These are phyloP conservation scores for Erethizon dorsatum DNA, from an alignment of 2,797 vertebrate genomes.

Conservation along the genomic window DNA sequence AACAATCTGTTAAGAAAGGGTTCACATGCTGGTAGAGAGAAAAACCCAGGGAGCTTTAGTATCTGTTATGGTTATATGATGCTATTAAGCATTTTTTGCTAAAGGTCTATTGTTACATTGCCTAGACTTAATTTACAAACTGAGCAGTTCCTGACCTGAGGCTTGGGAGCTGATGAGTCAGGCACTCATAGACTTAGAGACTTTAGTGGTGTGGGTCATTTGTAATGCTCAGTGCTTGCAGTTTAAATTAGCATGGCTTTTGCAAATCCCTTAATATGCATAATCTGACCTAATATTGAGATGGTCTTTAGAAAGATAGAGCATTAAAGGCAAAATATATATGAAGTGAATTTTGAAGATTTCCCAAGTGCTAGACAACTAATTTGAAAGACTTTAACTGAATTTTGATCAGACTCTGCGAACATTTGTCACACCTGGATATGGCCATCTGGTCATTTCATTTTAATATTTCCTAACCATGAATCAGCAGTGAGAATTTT, in stretches of 20 bases:
- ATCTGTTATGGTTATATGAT: not conserved
- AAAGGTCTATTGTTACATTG: constrained; percentile 53
- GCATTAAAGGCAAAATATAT: constrained; percentile 85
- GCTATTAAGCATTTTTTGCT: not conserved
- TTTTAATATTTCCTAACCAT: constrained; percentile 75
- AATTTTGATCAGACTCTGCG: constrained; percentile 83
- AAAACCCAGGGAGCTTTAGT: not conserved
- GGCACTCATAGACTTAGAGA: constrained; percentile 48
- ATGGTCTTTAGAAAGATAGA: constrained; percentile 86
- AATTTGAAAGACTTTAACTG: constrained; percentile 84
- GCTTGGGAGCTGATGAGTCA: constrained; percentile 81
- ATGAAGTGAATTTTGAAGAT: constrained; percentile 87
- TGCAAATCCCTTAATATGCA: constrained; percentile 87
- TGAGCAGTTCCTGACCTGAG: constrained; percentile 76
- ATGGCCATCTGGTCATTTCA: constrained; percentile 68
- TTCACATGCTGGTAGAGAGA: not conserved
- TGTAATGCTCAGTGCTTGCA: constrained; percentile 81
- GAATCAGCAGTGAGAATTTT: constrained; percentile 72
- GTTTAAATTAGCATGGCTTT: constrained; percentile 87
- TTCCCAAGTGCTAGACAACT: constrained; percentile 84
- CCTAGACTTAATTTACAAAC: constrained; percentile 64
- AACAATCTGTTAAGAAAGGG: not conserved
- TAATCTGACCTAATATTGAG: constrained; percentile 89
- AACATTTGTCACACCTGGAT: constrained; percentile 78
- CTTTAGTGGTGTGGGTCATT: constrained; percentile 82